These are phyloP conservation scores for Artemia sinica DNA, from an alignment of 2,888 invertebrate genomes.

Conservation along the genomic window DNA sequence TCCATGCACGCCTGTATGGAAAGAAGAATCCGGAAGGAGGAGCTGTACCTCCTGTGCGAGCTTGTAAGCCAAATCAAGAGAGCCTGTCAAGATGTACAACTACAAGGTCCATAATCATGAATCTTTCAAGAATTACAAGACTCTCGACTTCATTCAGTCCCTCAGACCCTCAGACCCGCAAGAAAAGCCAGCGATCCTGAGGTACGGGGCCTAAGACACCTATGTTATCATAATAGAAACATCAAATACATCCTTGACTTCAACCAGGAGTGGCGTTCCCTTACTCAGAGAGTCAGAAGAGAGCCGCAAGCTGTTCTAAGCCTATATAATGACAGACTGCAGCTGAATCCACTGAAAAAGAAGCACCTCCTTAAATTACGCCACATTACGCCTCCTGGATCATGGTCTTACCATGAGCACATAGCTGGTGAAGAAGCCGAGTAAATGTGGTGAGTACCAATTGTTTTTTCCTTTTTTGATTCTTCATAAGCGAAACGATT, in stretches of 20 bases:
- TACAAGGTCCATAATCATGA: too few species aligned
- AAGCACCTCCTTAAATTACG: background rate
- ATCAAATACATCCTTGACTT: too few species aligned
- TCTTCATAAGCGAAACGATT: background rate
- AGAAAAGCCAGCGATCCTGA: too few species aligned
- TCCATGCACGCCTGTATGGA: too few species aligned
- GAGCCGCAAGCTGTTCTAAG: background rate
- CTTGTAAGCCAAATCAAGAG: too few species aligned
- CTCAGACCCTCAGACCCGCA: too few species aligned
- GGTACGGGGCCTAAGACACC: background rate
- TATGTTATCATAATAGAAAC: background rate
- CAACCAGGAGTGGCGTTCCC: background rate
- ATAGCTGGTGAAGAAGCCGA: constrained; percentile 5
- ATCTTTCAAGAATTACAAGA: too few species aligned
- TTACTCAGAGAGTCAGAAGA: background rate
- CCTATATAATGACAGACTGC: background rate
- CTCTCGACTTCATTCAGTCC: too few species aligned
- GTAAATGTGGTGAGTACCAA: background rate
- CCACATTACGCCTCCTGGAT: background rate
- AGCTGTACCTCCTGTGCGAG: too few species aligned
- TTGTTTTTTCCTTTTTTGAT: background rate
- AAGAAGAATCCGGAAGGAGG: too few species aligned
- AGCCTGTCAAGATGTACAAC: too few species aligned
- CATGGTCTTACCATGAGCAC: background rate
- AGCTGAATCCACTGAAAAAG: background rate